phyloP scores from a whole-genome alignment of 2,797 vertebrate species.

The Chiloscyllium punctatum region DNA sequence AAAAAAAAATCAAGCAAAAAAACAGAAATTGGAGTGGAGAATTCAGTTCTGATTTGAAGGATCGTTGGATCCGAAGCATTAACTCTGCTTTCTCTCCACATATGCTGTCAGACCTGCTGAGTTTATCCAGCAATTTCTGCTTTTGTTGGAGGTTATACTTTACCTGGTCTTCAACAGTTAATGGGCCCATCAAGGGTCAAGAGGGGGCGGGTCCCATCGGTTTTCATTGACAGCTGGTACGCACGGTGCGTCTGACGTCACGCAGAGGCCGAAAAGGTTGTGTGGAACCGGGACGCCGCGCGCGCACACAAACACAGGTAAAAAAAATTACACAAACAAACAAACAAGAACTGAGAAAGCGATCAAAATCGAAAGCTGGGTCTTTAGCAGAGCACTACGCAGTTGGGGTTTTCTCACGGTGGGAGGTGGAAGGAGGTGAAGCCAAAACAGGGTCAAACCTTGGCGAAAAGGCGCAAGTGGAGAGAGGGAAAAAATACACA shows the following conservation, averaged over 20 bases:
- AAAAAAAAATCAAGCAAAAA: too few relatives aligned
- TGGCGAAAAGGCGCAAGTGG: constrained; percentile 37
- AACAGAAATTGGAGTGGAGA: too few relatives aligned
- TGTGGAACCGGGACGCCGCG: constrained; percentile 5
- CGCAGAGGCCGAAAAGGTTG: neutral
- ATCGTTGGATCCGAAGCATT: too few relatives aligned
- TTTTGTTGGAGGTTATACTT: neutral
- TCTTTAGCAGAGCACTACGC: neutral
- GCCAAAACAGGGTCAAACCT: constrained; percentile 34
- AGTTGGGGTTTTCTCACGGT: neutral
- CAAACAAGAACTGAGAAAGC: neutral
- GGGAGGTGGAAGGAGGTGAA: constrained; percentile 40
- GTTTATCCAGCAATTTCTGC: too few relatives aligned
- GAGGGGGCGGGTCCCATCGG: neutral
- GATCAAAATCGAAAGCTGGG: neutral
- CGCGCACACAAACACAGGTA: constrained; percentile 34
- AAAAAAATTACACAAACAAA: neutral
- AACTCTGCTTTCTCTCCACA: too few relatives aligned
- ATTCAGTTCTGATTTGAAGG: too few relatives aligned
- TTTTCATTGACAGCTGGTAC: neutral
- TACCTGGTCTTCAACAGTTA: neutral
- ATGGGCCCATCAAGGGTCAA: neutral
- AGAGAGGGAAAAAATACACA: constrained; percentile 41
- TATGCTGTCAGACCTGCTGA: too few relatives aligned
- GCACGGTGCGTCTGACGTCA: constrained; percentile 25